Evolutionary conservation across 2,797 vertebrate species (phyloP), one percentile per base, ranked within the genome.

Genomic region (Lindbergichthys nudifrons): DNA sequence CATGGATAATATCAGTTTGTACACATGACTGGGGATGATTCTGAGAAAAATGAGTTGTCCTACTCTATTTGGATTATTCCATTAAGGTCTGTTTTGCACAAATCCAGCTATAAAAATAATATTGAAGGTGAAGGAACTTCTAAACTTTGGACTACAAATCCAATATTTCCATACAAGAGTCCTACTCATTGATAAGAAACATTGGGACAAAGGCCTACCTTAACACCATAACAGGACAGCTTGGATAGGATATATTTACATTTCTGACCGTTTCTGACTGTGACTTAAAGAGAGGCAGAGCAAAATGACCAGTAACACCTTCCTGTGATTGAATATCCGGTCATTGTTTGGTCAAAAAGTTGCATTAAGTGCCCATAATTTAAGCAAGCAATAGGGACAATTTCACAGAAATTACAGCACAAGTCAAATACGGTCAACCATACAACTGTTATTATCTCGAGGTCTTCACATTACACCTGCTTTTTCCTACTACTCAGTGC

Each of bases 391-490:
- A 13, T 12, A 26, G 18, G 32, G 39, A 7, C 48, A 21, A 48
- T 36, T 9, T 36, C 5, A 42, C 11, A 5, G 48, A 6, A 42
- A 51, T 54, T 30, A 32, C 2, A 21, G 46, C 16, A 39, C 41
- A 66, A 23, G 39, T 53, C 63, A 65, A 23, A 21, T 18, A 30
- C 16, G 45, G 30, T 47, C 51, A 0, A 30, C 16, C 48, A 62
- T 10, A 52, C 2, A 42, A 48, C 11, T 11, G 18, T 14, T 41
- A 26, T 51, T 18, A 64, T 36, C 10, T 30, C 5, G 32, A 39
- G 43, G 54, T 66, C 18, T 15, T 82, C 63, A 59, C 26, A 62
- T 74, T 66, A 63, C 52, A 66, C 26, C 18, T 46, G n/a, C 32
- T 58, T 65, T 58, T 77, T 32, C 62, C 56, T 15, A 7, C 26